phyloP scores from a whole-genome alignment of 1,140 invertebrate species.

The Aphis gossypii region DNA sequence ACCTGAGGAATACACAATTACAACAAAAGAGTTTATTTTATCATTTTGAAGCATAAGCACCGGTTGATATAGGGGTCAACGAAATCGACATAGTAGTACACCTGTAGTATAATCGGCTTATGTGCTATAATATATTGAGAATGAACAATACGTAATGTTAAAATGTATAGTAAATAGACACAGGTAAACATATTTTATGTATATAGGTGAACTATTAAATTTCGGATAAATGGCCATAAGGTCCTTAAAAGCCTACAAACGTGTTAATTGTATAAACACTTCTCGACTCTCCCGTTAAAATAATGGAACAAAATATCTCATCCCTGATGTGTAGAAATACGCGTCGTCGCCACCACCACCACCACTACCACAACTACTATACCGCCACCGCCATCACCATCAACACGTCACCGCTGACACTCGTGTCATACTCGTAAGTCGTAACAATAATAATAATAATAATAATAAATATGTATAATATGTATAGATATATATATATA shows the following conservation, averaged over 20 bases:
- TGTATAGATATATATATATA: too few species aligned
- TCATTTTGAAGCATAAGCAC: background rate
- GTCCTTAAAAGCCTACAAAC: background rate
- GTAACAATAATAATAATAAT: background rate
- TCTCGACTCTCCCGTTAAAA: background rate
- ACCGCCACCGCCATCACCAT: background rate
- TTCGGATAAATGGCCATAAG: background rate
- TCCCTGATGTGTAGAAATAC: background rate
- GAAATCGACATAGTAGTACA: conserved; percentile 7
- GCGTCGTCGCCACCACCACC: background rate
- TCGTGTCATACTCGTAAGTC: background rate
- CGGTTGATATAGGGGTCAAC: background rate
- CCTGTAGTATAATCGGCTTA: background rate
- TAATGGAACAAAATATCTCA: background rate
- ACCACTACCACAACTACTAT: background rate
- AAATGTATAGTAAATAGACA: background rate
- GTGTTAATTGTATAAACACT: conserved; percentile 5
- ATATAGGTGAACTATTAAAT: background rate
- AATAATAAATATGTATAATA: background rate
- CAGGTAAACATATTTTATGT: background rate
- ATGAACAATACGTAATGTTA: background rate
- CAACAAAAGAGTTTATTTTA: background rate
- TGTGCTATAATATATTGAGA: background rate
- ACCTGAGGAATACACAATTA: background rate
- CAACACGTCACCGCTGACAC: background rate